Evolutionary conservation across 2,888 invertebrate species (phyloP), one percentile per base, ranked within the genome.

Genomic region (Deilephila porcellus): DNA sequence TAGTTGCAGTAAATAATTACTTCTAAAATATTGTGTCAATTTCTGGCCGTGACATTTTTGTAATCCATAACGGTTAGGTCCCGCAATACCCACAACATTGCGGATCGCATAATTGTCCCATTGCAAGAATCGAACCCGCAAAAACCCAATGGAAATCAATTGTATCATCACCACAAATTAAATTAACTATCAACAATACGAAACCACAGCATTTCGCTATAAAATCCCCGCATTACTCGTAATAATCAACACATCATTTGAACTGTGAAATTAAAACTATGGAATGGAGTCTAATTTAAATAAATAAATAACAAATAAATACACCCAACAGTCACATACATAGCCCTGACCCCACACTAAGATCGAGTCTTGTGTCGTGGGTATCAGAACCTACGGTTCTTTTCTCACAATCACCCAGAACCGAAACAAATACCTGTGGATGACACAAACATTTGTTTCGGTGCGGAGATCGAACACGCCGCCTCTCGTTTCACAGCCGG

Each of bases 101-200:
- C 56, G 56, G 56, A 56, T 56, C 56, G n/a, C 56, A 56, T 56
- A n/a, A 56, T 56, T 56, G 56, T 56, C n/a, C 56, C 56, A n/a
- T 6, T n/a, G 56, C 56, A 56, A 6, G 56, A 56, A 56, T 56
- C 56, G 56, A n/a, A 56, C 56, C 56, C 56, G 56, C 56, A 56
- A 56, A 56, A 56, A 56, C 56, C 56, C 45, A 67, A 20, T 20
- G 20, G 45, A 67, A 67, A 67, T 45, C 45, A 67, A 45, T 67
- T 67, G 20, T 45, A 67, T 32, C 20, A 67, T 67, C 25, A 45
- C 64, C 64, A 45, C 64, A 45, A 67, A 67, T 67, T 67, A 20
- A 67, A 67, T 45, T 67, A 45, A 19, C 64, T 45, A 45, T 67
- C 64, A 8, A 64, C 19, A 45, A 67, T 67, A 45, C 56, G 45